Percentiles rank a stretch among this genome's conserved stretches.
phyloP scores from a whole-genome alignment of 2,113 vertebrate genomes.

The Mesembrinibis cayennensis region DNA sequence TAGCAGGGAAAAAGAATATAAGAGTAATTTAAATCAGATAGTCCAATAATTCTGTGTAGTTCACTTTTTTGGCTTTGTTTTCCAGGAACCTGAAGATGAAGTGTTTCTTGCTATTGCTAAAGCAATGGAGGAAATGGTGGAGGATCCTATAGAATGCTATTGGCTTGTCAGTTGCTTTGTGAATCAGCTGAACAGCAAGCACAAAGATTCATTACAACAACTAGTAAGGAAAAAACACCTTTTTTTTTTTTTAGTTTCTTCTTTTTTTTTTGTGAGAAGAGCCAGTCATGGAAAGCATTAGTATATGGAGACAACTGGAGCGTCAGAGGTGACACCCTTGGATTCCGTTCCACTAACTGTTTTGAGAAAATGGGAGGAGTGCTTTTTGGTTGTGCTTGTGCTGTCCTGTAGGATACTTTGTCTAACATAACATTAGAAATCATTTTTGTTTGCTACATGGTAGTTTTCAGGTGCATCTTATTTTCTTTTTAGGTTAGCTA shows the following conservation, averaged over 20 bases:
- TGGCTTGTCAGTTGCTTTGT: slow-evolving; percentile 93
- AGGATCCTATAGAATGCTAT: slow-evolving; percentile 90
- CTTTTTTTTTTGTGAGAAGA: not conserved
- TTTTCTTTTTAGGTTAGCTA: not conserved
- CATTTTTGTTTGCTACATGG: not conserved
- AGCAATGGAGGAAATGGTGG: slow-evolving; percentile 93
- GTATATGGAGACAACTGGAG: not conserved
- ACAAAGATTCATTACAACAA: slow-evolving; percentile 89
- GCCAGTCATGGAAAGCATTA: not conserved
- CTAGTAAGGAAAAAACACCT: slow-evolving; percentile 71
- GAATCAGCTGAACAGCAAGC: slow-evolving; percentile 88
- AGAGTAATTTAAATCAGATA: not conserved
- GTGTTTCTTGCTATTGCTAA: slow-evolving; percentile 88
- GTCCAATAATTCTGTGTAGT: not conserved
- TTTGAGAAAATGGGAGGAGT: not conserved
- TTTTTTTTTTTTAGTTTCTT: not conserved
- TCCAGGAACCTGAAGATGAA: slow-evolving; percentile 86
- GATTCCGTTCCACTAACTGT: not conserved
- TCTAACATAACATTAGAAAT: not conserved
- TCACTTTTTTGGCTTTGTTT: not conserved
- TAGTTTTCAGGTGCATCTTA: not conserved
- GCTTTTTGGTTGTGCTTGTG: not conserved
- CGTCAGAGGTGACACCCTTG: not conserved
- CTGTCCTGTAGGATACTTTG: not conserved
- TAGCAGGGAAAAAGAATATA: not conserved